Conservation (phyloP, 1,140 invertebrate species). For the Trichonephila inaurata region DNA sequence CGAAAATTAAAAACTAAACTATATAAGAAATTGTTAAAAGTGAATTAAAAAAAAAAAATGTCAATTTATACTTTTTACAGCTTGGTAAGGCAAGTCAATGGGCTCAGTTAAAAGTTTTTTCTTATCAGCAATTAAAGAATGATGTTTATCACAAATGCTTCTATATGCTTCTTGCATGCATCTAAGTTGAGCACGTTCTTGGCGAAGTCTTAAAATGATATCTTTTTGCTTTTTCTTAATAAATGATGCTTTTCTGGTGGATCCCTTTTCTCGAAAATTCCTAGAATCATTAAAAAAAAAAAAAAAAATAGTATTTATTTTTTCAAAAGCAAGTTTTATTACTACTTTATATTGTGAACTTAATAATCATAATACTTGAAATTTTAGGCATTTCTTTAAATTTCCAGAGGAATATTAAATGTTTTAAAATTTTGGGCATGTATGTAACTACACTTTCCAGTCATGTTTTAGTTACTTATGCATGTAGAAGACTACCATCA, state of each 20-base stretch:
- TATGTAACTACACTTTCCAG: too few species aligned
- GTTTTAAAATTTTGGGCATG: too few species aligned
- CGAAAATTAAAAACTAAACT: too few species aligned
- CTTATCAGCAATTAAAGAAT: constrained; percentile 38
- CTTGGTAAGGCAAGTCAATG: constrained; percentile 1
- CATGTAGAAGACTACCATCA: too few species aligned
- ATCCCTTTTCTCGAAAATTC: constrained; percentile 80
- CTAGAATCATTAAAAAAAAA: constrained; percentile 11
- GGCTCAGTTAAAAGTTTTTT: constrained; percentile 57
- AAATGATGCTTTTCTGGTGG: constrained; percentile 83
- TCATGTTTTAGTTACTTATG: too few species aligned
- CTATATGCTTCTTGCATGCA: constrained; percentile 80
- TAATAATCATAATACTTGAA: too few species aligned
- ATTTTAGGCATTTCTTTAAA: too few species aligned
- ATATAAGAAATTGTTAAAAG: too few species aligned
- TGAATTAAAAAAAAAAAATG: background rate
- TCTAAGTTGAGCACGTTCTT: constrained; percentile 84
- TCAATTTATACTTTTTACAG: constrained; percentile 28
- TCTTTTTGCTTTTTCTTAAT: constrained; percentile 84
- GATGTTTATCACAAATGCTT: constrained; percentile 73
- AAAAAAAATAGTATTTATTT: background rate
- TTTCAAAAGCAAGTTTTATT: too few species aligned
- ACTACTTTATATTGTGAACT: too few species aligned
- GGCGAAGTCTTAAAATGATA: constrained; percentile 82
- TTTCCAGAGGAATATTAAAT: too few species aligned